Percentiles rank a stretch among this genome's conserved stretches.
Evolutionary conservation across 2,888 invertebrate species (phyloP).

Genomic region (Myopa testacea): DNA sequence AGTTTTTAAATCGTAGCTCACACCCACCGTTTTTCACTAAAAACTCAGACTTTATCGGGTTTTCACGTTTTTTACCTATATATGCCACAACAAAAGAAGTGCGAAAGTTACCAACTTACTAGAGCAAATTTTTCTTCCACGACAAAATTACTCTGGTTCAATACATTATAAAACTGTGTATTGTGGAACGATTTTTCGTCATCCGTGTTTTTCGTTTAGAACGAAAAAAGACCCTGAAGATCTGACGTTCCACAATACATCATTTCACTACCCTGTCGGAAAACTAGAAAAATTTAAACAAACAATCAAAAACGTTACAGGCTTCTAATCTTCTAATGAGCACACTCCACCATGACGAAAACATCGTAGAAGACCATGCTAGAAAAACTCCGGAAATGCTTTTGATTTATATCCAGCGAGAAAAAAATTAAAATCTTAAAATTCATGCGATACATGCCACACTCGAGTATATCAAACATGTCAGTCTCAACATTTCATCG

Average conservation of each 20-base stretch:
- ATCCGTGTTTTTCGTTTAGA: too few relatives aligned
- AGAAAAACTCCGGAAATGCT: background rate
- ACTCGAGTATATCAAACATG: background rate
- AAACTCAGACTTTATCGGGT: too few relatives aligned
- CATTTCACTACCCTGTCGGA: too few relatives aligned
- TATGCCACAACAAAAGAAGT: constrained; percentile 8
- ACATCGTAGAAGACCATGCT: background rate
- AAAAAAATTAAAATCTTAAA: background rate
- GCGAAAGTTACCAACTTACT: constrained; percentile 9
- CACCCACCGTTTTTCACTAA: too few relatives aligned
- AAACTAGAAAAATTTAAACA: too few relatives aligned
- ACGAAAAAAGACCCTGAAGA: too few relatives aligned
- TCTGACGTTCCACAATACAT: too few relatives aligned
- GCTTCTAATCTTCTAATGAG: background rate
- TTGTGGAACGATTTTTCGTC: too few relatives aligned
- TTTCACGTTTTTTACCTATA: constrained; percentile 12
- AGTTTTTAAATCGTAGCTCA: too few relatives aligned
- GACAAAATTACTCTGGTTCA: background rate
- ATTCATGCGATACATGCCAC: constrained; percentile 2
- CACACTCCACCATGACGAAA: constrained; percentile 1
- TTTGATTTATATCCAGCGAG: background rate
- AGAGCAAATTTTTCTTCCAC: constrained; percentile 4
- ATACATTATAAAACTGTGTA: too few relatives aligned
- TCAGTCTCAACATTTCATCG: too few relatives aligned
- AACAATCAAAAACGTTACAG: constrained; percentile 13